Conservation (phyloP, 2,113 vertebrate species). For the Morone saxatilis region DNA sequence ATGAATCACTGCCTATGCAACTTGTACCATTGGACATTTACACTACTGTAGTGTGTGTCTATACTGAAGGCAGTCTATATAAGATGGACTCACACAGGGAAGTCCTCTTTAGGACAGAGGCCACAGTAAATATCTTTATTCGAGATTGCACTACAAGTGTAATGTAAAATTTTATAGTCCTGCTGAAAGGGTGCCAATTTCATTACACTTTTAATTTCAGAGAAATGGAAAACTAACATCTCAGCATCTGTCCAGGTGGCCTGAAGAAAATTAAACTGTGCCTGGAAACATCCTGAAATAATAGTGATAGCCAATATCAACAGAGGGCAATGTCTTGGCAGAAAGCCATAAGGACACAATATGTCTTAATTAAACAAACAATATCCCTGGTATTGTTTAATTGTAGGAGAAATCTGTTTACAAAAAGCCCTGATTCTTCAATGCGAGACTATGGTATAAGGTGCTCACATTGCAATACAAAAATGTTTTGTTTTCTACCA, state of each 20-base stretch:
- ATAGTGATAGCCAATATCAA: conserved; percentile 1
- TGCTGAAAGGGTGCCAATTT: not conserved
- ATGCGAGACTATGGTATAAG: not conserved
- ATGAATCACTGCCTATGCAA: not conserved
- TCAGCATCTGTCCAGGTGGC: not conserved
- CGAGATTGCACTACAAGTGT: not conserved
- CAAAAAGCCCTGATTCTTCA: not conserved
- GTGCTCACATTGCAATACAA: not conserved
- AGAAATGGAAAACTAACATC: not conserved
- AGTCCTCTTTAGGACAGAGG: not conserved
- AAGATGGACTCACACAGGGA: not conserved
- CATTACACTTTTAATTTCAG: not conserved
- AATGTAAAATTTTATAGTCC: not conserved
- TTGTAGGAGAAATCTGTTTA: not conserved
- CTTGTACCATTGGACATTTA: not conserved
- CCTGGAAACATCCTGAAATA: conserved; percentile 31
- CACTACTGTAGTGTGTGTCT: not conserved
- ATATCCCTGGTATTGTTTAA: no score
- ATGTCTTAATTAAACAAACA: not conserved
- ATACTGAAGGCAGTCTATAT: not conserved
- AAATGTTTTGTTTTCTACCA: not conserved
- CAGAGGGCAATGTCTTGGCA: not conserved
- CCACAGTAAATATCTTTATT: not conserved
- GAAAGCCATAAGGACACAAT: not conserved
- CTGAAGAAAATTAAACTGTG: not conserved